Conservation (phyloP, 2,888 invertebrate species). For the Neoascia interrupta region DNA sequence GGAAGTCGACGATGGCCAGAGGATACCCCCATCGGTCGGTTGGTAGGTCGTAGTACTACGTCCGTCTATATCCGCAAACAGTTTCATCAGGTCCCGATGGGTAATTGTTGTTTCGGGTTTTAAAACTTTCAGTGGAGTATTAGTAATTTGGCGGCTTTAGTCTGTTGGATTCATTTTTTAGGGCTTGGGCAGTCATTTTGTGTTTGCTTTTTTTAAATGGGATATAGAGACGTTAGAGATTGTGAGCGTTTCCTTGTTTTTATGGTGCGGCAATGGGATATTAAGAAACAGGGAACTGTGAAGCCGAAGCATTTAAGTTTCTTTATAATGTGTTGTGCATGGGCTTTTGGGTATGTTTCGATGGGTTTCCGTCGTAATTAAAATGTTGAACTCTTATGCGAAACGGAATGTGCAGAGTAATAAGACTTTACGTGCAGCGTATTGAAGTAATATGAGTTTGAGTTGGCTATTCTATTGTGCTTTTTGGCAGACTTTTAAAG, state of each 20-base stretch:
- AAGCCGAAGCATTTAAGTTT: conserved; percentile 13
- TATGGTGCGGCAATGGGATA: conserved; percentile 24
- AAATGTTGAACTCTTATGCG: conserved; percentile 58
- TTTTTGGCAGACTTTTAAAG: background rate
- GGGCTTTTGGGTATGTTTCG: conserved; percentile 34
- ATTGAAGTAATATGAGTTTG: conserved; percentile 24
- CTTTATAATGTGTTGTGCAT: conserved; percentile 26
- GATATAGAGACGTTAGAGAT: conserved; percentile 9
- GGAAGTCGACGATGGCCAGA: conserved; percentile 21
- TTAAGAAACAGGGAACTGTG: conserved; percentile 19
- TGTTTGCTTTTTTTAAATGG: conserved; percentile 18
- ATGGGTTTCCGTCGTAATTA: conserved; percentile 57
- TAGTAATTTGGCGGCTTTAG: conserved; percentile 42
- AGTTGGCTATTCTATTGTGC: conserved; percentile 6
- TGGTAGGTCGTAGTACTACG: background rate
- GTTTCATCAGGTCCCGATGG: conserved; percentile 16
- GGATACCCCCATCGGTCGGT: conserved; percentile 20
- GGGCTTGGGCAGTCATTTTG: conserved; percentile 31
- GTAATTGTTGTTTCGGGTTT: conserved; percentile 39
- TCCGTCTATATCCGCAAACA: conserved; percentile 10
- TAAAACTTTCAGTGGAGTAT: conserved; percentile 41
- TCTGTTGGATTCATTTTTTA: conserved; percentile 30
- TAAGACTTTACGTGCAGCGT: conserved; percentile 13
- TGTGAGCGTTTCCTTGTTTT: conserved; percentile 26
- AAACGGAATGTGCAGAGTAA: conserved; percentile 34